These are phyloP conservation scores for Saguinus imperator DNA, from an alignment of 2,113 vertebrate genomes.

Conservation along the genomic window DNA sequence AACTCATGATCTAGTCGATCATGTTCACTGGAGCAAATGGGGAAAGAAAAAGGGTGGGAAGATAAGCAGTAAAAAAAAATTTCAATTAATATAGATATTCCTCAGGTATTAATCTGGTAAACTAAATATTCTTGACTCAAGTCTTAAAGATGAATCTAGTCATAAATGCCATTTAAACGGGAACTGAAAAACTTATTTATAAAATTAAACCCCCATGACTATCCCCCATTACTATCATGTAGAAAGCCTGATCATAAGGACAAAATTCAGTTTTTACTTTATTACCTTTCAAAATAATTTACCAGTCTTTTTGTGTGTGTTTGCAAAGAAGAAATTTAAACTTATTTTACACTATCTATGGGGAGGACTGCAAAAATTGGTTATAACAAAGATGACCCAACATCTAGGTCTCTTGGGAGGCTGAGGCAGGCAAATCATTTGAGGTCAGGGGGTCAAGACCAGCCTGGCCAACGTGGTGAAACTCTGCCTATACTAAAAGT, in stretches of 20 bases:
- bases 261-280: background rate
- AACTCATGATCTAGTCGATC: background rate
- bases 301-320: background rate
- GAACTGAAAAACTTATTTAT: background rate
- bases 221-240: background rate
- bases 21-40: too few relatives aligned
- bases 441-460: too few relatives aligned
- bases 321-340: background rate
- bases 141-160: background rate
- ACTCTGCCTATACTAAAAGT: too few relatives aligned
- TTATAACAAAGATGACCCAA: background rate
- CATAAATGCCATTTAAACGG: background rate
- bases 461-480: too few relatives aligned
- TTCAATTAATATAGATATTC: too few relatives aligned
- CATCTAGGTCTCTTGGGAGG: background rate
- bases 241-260: background rate
- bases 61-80: too few relatives aligned
- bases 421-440: too few relatives aligned
- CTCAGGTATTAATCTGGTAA: background rate
- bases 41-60: too few relatives aligned
- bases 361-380: background rate
- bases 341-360: background rate
- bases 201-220: background rate
- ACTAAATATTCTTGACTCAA: background rate
- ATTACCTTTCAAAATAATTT: background rate